phyloP scores from a whole-genome alignment of 2,797 vertebrate genomes.

The Myripristis murdjan region DNA sequence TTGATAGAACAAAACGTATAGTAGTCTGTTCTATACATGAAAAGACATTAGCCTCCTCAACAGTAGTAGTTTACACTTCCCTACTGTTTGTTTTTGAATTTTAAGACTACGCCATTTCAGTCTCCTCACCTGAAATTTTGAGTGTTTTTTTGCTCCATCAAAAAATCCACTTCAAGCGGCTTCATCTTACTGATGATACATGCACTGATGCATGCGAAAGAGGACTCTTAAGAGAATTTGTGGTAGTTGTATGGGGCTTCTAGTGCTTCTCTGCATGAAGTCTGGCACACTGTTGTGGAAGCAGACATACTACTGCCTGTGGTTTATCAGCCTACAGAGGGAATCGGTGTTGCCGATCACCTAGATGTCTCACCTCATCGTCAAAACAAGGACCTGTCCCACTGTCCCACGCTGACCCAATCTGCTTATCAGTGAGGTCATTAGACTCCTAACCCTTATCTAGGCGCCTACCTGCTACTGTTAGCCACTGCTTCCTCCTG shows the following conservation, averaged over 20 bases:
- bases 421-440: constrained; percentile 80
- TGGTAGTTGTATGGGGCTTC: neutral
- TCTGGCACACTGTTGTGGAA: neutral
- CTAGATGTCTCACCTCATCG: constrained; percentile 50
- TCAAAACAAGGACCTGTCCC: constrained; percentile 63
- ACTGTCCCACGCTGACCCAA: constrained; percentile 59
- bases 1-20: no score
- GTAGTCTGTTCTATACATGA: no score
- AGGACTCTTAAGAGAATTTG: neutral
- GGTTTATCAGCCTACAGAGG: constrained; percentile 41
- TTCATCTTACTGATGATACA: no score
- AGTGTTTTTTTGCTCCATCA: no score
- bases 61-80: no score
- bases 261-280: neutral
- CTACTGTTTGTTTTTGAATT: no score
- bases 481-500: constrained; percentile 48
- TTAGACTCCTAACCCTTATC: constrained; percentile 66
- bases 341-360: constrained; percentile 26
- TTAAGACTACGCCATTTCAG: no score
- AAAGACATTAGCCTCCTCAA: no score
- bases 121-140: no score
- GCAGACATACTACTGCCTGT: constrained; percentile 10
- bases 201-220: neutral
- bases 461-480: constrained; percentile 58
- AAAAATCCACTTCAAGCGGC: no score